Percentiles rank a stretch among this genome's conserved stretches.
These are phyloP conservation scores for Wiebesia pumilae DNA, from an alignment of 1,140 invertebrate species.

Conservation along the genomic window DNA sequence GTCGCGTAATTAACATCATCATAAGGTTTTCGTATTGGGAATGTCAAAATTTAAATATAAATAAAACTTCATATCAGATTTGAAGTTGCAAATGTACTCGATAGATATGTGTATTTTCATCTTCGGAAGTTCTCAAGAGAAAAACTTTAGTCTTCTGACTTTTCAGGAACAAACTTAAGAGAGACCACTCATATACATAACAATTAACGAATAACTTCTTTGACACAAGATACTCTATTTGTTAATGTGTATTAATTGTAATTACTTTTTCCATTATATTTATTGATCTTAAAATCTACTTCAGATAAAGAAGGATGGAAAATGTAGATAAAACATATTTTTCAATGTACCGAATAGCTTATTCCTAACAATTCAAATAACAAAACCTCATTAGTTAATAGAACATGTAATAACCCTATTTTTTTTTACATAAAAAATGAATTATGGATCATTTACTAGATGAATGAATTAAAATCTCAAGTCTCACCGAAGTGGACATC, in stretches of 20 bases:
- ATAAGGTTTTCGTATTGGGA: too few species aligned
- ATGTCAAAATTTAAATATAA: too few species aligned
- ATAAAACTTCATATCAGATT: too few species aligned
- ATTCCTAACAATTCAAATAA: background rate
- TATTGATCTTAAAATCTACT: background rate
- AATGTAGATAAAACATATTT: background rate
- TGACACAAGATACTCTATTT: background rate
- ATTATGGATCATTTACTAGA: background rate
- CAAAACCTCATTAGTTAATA: background rate
- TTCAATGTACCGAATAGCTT: background rate
- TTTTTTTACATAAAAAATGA: background rate
- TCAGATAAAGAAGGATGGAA: background rate
- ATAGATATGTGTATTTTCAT: background rate
- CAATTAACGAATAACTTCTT: background rate
- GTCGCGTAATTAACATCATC: too few species aligned
- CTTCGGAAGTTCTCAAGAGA: too few species aligned
- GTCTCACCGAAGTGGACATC: background rate
- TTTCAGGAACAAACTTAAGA: too few species aligned
- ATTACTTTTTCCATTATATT: background rate
- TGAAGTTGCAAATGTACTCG: too few species aligned
- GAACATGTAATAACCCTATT: background rate
- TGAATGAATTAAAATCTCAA: too few species aligned
- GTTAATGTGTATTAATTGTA: background rate
- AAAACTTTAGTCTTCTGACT: too few species aligned
- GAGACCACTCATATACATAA: too few species aligned